Evolutionary conservation across 2,797 vertebrate species (phyloP).

Genomic region (Antennarius maculatus): DNA sequence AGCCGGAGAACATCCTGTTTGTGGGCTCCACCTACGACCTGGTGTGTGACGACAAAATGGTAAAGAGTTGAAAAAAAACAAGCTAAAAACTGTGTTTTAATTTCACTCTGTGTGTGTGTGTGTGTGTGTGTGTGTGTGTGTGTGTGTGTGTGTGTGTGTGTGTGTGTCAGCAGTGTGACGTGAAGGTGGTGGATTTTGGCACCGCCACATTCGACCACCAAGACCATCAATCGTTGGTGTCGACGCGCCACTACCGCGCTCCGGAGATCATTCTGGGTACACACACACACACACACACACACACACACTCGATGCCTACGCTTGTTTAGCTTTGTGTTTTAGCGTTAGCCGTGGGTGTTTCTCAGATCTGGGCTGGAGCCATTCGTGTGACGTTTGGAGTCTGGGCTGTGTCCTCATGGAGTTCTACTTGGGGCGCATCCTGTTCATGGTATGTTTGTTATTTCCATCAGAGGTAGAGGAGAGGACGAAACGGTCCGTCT

Average conservation of each 20-base stretch:
- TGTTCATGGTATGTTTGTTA: slow-evolving; percentile 81
- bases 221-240: slow-evolving; percentile 92
- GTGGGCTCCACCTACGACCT: slow-evolving; percentile 88
- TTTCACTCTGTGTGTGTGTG: slow-evolving; percentile 9
- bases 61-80: slow-evolving; percentile 11
- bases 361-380: slow-evolving; percentile 88
- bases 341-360: neutral
- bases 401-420: slow-evolving; percentile 89
- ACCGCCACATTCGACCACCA: slow-evolving; percentile 93
- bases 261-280: slow-evolving; percentile 96
- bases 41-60: slow-evolving; percentile 84
- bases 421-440: slow-evolving; percentile 86
- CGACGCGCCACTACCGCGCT: slow-evolving; percentile 93
- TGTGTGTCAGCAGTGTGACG: slow-evolving; percentile 81
- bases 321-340: neutral
- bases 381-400: slow-evolving; percentile 91
- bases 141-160: slow-evolving; percentile 14
- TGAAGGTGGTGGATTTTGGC: slow-evolving; percentile 97
- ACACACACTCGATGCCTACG: neutral
- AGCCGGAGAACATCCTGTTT: slow-evolving; percentile 97
- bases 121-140: slow-evolving; percentile 5
- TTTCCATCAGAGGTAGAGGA: no score
- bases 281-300: neutral
- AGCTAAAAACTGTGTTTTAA: neutral
- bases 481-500: no score